Base-by-base conservation (phyloP, 2,113 vertebrate species). In the Herpailurus yagouaroundi region DNA sequence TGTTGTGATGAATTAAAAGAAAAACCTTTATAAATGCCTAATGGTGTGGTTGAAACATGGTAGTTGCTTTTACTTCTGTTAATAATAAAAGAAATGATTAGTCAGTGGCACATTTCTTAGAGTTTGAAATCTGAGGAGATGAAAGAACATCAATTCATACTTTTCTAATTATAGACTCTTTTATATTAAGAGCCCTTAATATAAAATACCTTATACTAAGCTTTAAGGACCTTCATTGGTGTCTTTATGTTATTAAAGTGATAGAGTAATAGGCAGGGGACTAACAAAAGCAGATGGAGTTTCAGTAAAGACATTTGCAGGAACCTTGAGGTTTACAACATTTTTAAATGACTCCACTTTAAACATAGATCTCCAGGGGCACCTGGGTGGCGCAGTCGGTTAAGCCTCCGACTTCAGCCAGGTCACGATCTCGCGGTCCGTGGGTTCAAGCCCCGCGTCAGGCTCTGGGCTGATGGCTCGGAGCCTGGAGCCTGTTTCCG, bases 61-160 rank as follows among this genome's bases (percentile, higher is more conserved):
- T 77, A 66, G 38, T 96, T 82, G 33, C 15, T 93, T 84, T 92
- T 82, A 41, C 92, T 97, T 95, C 45, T 91, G 8, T 91, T 96
- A 64, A 52, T 87, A 94, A 60, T 60, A 88, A 79, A 55, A 73
- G 48, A 3, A 90, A 87, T 77, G 92, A n/a, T 45, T 94, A 94
- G 64, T 83, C 23, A 84, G 18, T 52, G 14, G 5, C 13, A 92
- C 15, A 31, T 92, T 91, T 94, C 19, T 80, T 97, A 27, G 76
- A 93, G 38, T 86, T 87, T 98, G 66, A 95, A 69, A 91, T 95
- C 7, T 79, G 77, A 69, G 15, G 29, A 92, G 21, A 63, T 87
- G 16, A 79, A 90, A 91, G 38, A 89, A 73, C 33, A 73, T 90
- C 3, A 91, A 2, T 69, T 87, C 29, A 90, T 84, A 80, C 12